Conservation (phyloP, 2,113 vertebrate genomes). For the Scolopax mira region DNA sequence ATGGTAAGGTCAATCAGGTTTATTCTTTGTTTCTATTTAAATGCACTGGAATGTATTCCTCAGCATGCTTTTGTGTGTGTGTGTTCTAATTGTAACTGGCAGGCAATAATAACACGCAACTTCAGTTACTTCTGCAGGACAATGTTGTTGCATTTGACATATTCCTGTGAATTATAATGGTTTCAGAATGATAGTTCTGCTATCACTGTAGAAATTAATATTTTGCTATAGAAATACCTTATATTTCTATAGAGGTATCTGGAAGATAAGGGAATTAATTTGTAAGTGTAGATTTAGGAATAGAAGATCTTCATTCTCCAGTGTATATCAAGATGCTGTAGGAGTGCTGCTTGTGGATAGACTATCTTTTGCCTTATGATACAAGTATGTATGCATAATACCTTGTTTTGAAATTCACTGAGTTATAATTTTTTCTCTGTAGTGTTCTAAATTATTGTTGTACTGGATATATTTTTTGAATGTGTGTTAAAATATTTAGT, state of each 20-base stretch:
- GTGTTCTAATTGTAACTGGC: neutral
- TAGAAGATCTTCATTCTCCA: conserved; percentile 31
- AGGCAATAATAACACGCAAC: neutral
- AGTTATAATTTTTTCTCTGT: conserved; percentile 53
- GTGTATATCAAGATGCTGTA: conserved; percentile 17
- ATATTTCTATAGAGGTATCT: neutral
- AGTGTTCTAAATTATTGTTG: conserved; percentile 70
- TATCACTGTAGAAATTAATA: neutral
- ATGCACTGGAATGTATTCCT: neutral
- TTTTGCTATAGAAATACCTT: neutral
- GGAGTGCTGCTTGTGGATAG: conserved; percentile 63
- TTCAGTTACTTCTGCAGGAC: neutral
- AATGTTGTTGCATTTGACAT: neutral
- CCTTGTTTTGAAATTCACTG: conserved; percentile 55
- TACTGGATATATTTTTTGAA: conserved; percentile 63
- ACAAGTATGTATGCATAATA: conserved; percentile 28
- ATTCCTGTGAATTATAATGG: neutral
- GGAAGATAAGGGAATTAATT: neutral
- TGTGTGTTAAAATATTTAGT: conserved; percentile 63
- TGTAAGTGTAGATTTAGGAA: neutral
- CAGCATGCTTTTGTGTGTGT: neutral
- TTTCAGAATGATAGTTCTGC: neutral
- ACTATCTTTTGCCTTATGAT: conserved; percentile 63
- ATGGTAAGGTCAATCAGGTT: neutral
- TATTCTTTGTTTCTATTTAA: conserved; percentile 1